Conservation (phyloP, 2,797 vertebrate genomes). For the Bovichtus diacanthus region DNA sequence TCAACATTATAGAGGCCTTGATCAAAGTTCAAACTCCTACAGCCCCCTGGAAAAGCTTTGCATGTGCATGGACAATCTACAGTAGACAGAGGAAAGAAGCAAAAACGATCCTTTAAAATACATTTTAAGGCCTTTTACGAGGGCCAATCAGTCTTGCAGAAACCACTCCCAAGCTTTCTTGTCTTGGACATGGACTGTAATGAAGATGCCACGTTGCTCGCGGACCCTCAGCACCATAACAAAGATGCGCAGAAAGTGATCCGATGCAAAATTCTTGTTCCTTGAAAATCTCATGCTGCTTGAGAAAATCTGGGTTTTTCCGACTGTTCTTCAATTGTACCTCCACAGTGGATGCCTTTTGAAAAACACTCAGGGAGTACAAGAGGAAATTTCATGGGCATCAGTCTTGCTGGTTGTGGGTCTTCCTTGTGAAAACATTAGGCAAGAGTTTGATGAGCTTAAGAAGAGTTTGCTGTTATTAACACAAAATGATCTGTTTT, state of each 20-base stretch:
- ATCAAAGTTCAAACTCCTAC: conserved; percentile 15
- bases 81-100: not conserved
- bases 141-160: not conserved
- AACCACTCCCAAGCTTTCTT: not conserved
- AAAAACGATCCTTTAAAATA: too few species aligned
- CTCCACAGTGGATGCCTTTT: not conserved
- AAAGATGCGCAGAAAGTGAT: not conserved
- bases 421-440: not conserved
- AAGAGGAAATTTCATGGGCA: not conserved
- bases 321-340: not conserved
- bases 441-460: not conserved
- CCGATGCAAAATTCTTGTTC: not conserved
- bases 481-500: conserved; percentile 15
- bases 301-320: not conserved
- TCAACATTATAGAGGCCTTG: conserved; percentile 1
- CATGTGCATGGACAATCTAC: not conserved
- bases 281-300: not conserved
- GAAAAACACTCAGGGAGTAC: not conserved
- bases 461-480: not conserved
- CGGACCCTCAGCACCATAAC: not conserved
- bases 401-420: not conserved
- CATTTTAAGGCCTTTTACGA: not conserved
- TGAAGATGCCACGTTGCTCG: not conserved
- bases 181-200: not conserved
- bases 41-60: not conserved